A percentile compares a stretch with the other conserved stretches of the same genome.
Evolutionary conservation across 2,888 invertebrate species (phyloP).

Genomic region (Didymodactylos carnosus): DNA sequence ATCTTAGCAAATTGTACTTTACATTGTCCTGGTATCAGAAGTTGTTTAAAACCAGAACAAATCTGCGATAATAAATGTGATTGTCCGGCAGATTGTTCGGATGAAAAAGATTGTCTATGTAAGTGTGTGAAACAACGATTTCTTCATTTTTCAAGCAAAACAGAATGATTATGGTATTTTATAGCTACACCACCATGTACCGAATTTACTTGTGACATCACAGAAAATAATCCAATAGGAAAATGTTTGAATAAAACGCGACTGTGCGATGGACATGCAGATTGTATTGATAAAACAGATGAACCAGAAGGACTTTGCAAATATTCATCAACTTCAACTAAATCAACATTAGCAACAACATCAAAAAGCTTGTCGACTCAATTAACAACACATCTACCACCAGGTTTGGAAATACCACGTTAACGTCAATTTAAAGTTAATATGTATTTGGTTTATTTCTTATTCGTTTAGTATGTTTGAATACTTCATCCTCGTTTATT

Average conservation of each 20-base stretch:
- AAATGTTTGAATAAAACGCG: neutral
- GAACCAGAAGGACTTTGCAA: neutral
- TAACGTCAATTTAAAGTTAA: too few species aligned
- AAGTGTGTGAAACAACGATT: neutral
- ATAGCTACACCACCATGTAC: neutral
- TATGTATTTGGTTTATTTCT: too few species aligned
- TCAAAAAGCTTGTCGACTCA: neutral
- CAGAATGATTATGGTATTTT: too few species aligned
- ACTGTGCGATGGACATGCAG: neutral
- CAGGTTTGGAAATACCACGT: conserved; percentile 17
- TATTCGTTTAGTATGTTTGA: neutral
- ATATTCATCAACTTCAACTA: neutral
- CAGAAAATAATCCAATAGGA: neutral
- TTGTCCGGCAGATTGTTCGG: neutral
- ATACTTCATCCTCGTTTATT: neutral
- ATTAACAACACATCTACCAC: neutral
- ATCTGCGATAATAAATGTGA: neutral
- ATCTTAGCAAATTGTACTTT: too few species aligned
- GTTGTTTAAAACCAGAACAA: neutral
- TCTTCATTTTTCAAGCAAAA: neutral
- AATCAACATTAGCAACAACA: neutral
- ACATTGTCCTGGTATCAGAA: too few species aligned
- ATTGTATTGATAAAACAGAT: neutral
- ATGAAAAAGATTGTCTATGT: neutral
- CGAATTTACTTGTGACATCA: neutral